Percentiles rank a stretch among this genome's conserved stretches.
These are phyloP conservation scores for Rhagonycha lutea DNA, from an alignment of 2,888 invertebrate species.

Conservation along the genomic window DNA sequence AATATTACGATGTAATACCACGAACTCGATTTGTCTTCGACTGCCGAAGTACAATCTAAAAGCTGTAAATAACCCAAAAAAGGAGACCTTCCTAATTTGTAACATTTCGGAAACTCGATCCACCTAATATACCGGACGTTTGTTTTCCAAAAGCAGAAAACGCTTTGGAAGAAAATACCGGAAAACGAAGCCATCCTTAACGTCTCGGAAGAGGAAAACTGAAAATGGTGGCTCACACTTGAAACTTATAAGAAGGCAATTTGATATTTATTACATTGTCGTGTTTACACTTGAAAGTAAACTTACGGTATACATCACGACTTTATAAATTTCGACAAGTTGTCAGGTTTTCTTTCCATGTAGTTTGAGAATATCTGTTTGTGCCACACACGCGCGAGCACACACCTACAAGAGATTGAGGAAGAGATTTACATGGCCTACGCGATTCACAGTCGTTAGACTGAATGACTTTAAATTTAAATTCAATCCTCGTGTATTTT, in stretches of 20 bases:
- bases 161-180: not conserved
- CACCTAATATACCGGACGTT: not conserved
- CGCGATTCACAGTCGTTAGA: slow-evolving; percentile 34
- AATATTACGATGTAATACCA: not conserved
- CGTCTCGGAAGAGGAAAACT: not conserved
- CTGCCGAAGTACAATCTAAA: not conserved
- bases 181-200: not conserved
- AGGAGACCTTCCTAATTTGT: not conserved
- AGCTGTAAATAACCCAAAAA: not conserved
- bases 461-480: slow-evolving; percentile 33
- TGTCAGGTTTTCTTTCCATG: slow-evolving; percentile 14
- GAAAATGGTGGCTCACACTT: not conserved
- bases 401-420: slow-evolving; percentile 38
- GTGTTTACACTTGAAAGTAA: not conserved
- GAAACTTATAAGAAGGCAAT: not conserved
- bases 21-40: not conserved
- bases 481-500: slow-evolving; percentile 29
- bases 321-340: slow-evolving; percentile 4
- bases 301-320: not conserved
- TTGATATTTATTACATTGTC: not conserved
- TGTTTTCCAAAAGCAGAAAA: not conserved
- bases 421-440: slow-evolving; percentile 39
- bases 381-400: slow-evolving; percentile 35
- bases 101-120: not conserved
- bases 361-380: slow-evolving; percentile 16